phyloP scores from a whole-genome alignment of 2,113 vertebrate species.

The Cettia cetti region DNA sequence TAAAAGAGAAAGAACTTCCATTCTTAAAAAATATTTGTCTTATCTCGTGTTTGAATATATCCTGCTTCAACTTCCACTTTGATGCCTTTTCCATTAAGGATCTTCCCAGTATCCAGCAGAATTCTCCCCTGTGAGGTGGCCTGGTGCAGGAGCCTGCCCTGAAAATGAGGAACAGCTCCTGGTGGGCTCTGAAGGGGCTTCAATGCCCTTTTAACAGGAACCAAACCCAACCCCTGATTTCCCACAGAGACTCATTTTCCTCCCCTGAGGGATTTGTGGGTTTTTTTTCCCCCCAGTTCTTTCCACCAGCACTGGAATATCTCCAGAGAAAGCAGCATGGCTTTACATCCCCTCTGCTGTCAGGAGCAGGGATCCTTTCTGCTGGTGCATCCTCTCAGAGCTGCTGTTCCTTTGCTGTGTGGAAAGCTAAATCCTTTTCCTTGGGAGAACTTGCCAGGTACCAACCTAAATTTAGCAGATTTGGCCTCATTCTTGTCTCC shows the following conservation, averaged over 20 bases:
- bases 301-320: not conserved
- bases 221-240: not conserved
- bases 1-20: not conserved
- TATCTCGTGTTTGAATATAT: not conserved
- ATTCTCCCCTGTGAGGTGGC: not conserved
- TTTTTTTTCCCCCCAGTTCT: not conserved
- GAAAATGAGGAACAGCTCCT: not conserved
- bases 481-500: not conserved
- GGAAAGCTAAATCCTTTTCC: not conserved
- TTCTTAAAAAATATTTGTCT: not conserved
- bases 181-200: not conserved
- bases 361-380: not conserved
- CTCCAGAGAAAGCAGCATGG: not conserved
- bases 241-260: not conserved
- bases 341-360: not conserved
- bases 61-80: not conserved
- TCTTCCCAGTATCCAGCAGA: not conserved
- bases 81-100: not conserved
- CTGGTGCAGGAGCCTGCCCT: not conserved
- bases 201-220: not conserved
- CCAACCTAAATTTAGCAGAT: not conserved
- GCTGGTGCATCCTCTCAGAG: not conserved
- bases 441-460: not conserved
- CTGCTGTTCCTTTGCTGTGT: not conserved
- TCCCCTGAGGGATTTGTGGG: fast-evolving